These are phyloP conservation scores for Cynoglossus semilaevis DNA, from an alignment of 2,113 vertebrate species.

Conservation along the genomic window DNA sequence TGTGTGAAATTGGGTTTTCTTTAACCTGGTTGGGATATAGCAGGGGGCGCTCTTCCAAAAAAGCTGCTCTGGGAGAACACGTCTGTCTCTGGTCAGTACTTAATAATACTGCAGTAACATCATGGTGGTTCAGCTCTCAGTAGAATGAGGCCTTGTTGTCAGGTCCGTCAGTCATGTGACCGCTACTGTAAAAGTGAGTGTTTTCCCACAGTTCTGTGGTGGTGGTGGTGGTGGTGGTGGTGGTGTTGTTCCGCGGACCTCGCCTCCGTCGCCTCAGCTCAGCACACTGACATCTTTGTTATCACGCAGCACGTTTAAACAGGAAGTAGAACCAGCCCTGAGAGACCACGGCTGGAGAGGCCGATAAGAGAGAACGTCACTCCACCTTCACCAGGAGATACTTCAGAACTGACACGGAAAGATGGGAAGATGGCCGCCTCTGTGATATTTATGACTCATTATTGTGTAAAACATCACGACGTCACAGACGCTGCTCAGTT, in stretches of 20 bases:
- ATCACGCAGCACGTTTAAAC: constrained; percentile 51
- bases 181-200: neutral
- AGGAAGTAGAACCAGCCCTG: constrained; percentile 50
- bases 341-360: constrained; percentile 35
- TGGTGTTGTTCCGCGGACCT: neutral
- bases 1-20: no score
- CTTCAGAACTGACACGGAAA: no score
- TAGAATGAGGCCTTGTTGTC: neutral
- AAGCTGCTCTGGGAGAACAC: no score
- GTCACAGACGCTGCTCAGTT: no score
- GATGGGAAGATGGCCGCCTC: no score
- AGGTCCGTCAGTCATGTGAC: constrained; percentile 9
- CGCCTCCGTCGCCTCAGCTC: neutral
- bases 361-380: constrained; percentile 50
- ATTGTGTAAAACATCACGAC: no score
- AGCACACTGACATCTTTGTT: constrained; percentile 56
- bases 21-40: no score
- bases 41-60: no score
- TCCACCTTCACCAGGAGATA: neutral
- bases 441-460: no score
- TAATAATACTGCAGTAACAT: no score
- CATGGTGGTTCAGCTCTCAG: no score
- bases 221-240: constrained; percentile 6
- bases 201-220: constrained; percentile 11
- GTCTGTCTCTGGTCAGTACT: neutral